Evolutionary conservation across 2,888 invertebrate species (phyloP).

Genomic region (Darwinula stevensoni): DNA sequence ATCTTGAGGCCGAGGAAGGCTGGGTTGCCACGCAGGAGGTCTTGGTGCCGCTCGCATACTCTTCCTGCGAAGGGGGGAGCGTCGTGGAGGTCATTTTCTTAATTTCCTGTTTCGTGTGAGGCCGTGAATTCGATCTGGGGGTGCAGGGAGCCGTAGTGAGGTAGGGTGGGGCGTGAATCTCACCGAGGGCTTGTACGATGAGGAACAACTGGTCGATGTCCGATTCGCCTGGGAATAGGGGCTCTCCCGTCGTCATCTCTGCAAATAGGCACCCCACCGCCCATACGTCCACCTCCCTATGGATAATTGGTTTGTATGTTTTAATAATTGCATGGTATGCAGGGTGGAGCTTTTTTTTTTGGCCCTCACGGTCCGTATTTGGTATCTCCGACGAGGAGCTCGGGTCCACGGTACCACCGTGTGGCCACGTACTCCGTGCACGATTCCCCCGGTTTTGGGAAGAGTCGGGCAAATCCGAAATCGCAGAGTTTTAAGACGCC

Average conservation of each 20-base stretch:
- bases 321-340: not conserved
- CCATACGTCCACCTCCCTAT: conserved; percentile 51
- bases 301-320: too few relatives aligned
- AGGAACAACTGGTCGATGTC: conserved; percentile 62
- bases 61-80: too few relatives aligned
- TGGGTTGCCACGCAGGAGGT: not conserved
- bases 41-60: not conserved
- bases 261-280: conserved; percentile 53
- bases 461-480: conserved; percentile 73
- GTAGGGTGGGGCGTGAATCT: too few relatives aligned
- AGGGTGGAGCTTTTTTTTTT: not conserved
- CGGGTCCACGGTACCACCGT: conserved; percentile 91
- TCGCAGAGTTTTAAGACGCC: conserved; percentile 92
- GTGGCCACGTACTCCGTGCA: conserved; percentile 99
- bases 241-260: conserved; percentile 60
- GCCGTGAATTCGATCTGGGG: too few relatives aligned
- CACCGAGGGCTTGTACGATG: conserved; percentile 46
- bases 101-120: too few relatives aligned
- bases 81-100: too few relatives aligned
- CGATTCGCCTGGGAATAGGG: conserved; percentile 60
- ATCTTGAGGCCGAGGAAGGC: not conserved
- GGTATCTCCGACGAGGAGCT: conserved; percentile 85
- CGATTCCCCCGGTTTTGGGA: conserved; percentile 66
- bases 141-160: too few relatives aligned
- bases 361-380: conserved; percentile 29